phyloP scores from a whole-genome alignment of 2,888 invertebrate genomes.

The Caenorhabditis sp. region DNA sequence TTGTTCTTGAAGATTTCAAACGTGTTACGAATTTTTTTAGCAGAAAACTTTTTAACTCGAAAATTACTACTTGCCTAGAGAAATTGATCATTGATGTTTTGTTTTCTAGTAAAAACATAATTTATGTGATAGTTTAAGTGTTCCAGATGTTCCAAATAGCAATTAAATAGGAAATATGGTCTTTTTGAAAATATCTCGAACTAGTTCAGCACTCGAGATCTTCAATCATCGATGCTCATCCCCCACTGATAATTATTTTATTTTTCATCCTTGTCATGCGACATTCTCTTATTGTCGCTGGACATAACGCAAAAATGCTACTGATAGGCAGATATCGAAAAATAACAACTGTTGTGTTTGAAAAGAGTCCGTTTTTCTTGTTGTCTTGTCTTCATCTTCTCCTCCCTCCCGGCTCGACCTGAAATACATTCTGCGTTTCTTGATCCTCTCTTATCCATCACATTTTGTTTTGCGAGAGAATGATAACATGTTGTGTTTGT shows the following conservation, averaged over 20 bases:
- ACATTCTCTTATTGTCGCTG: not conserved
- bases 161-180: no score
- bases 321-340: not conserved
- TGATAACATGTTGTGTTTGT: not conserved
- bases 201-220: not conserved
- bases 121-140: no score
- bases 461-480: constrained; percentile 4
- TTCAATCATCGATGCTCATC: not conserved
- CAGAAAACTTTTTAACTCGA: no score
- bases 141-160: no score
- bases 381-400: not conserved
- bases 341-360: not conserved
- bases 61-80: no score
- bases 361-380: not conserved
- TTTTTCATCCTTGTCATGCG: not conserved
- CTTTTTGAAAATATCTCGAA: not conserved
- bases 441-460: not conserved
- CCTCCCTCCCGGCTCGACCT: not conserved
- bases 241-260: not conserved
- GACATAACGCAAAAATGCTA: not conserved
- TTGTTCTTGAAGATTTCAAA: no score
- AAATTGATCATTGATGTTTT: no score
- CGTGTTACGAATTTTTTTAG: not conserved
- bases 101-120: no score
- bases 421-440: not conserved